phyloP scores from a whole-genome alignment of 2,113 vertebrate species.

The Raphicerus campestris region DNA sequence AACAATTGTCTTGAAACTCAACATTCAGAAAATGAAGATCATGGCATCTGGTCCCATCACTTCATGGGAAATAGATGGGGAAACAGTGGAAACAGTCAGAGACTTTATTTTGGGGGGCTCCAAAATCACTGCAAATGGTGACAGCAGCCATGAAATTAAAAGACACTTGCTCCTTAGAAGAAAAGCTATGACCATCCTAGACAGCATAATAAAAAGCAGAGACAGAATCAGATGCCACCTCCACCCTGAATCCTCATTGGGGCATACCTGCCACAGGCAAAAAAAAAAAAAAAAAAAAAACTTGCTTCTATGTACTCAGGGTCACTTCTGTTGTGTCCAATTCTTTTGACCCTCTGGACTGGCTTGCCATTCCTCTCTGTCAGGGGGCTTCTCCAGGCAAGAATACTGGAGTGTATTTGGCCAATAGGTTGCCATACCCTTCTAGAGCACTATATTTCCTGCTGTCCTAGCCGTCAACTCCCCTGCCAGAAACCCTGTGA shows the following conservation, averaged over 20 bases:
- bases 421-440: background rate
- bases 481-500: background rate
- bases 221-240: background rate
- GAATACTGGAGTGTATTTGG: background rate
- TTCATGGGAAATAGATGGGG: background rate
- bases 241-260: background rate
- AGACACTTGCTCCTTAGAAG: background rate
- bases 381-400: background rate
- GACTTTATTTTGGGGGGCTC: background rate
- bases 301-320: background rate
- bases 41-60: background rate
- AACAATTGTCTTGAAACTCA: background rate
- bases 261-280: background rate
- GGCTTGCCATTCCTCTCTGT: background rate
- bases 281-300: background rate
- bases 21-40: background rate
- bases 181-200: background rate
- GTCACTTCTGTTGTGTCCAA: background rate
- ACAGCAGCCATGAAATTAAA: background rate
- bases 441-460: background rate
- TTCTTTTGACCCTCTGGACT: background rate
- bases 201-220: background rate
- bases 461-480: background rate
- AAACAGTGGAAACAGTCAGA: background rate
- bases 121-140: background rate